Evolutionary conservation across 2,888 invertebrate genomes (phyloP).

Genomic region (Lissonota sp.): DNA sequence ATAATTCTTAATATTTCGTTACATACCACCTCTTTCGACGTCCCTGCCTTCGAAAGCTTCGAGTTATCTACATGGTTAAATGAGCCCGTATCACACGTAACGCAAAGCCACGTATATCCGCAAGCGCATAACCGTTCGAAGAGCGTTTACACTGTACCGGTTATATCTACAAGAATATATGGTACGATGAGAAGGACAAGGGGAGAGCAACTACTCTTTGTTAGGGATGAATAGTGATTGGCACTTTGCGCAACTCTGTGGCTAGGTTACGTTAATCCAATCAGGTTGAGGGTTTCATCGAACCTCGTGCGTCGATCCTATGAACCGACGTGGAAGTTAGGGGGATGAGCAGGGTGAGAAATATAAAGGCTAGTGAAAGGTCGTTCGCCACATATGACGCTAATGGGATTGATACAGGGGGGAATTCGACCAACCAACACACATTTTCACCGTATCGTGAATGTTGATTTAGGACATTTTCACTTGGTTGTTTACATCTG

Average conservation of each 20-base stretch:
- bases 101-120: neutral
- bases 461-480: no score
- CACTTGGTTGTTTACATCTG: no score
- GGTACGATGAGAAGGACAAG: neutral
- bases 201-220: constrained; percentile 29
- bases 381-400: no score
- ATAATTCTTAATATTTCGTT: constrained; percentile 19
- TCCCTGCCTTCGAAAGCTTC: neutral
- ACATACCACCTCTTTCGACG: no score
- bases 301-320: neutral
- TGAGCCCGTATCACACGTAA: constrained; percentile 7
- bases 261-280: constrained; percentile 55
- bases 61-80: constrained; percentile 29
- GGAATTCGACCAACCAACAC: no score
- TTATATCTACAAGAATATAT: constrained; percentile 18
- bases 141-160: neutral
- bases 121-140: neutral
- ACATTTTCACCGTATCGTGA: no score
- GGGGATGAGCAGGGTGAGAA: no score
- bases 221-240: constrained; percentile 44
- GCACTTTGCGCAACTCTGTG: constrained; percentile 38
- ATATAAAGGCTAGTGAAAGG: no score
- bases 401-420: no score
- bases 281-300: constrained; percentile 49
- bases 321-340: no score